phyloP scores from a whole-genome alignment of 2,797 vertebrate species.

The Enoplosus armatus region DNA sequence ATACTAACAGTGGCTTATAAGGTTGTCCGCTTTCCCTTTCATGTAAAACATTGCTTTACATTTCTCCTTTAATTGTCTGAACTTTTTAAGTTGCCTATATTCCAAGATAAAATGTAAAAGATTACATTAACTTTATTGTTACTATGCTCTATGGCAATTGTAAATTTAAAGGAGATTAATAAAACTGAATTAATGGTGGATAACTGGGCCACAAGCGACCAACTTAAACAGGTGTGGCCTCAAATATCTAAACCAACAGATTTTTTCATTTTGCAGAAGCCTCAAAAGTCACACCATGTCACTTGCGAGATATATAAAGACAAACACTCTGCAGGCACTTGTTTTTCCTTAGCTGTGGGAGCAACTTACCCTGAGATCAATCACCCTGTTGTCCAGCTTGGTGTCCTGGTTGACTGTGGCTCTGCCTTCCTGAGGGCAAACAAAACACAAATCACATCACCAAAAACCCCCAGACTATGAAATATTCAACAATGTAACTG shows the following conservation, averaged over 20 bases:
- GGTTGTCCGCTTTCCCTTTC: constrained; percentile 7
- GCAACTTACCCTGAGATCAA: constrained; percentile 94
- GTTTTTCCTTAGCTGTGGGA: background rate
- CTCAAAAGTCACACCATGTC: constrained; percentile 10
- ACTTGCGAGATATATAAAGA: constrained; percentile 11
- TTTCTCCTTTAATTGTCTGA: background rate
- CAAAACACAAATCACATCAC: constrained; percentile 25
- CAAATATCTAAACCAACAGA: constrained; percentile 7
- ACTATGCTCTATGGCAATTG: background rate
- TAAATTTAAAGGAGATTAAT: background rate
- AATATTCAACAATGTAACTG: constrained; percentile 41
- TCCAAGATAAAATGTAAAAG: background rate
- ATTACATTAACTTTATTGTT: background rate
- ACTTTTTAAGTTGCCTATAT: background rate
- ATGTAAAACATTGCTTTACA: background rate
- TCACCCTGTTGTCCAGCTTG: constrained; percentile 97
- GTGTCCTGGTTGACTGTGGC: constrained; percentile 99
- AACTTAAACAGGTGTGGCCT: background rate
- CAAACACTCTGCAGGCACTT: constrained; percentile 6
- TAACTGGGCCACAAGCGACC: background rate
- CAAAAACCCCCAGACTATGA: constrained; percentile 9
- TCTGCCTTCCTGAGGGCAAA: constrained; percentile 92
- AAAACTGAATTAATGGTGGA: background rate
- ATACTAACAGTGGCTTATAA: background rate
- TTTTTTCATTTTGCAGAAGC: background rate